Evolutionary conservation across 30 jellyfish, hydroid and myxozoan species (phyloP), one percentile per base, ranked within the genome.

Genomic region (Aurelia coerulea): DNA sequence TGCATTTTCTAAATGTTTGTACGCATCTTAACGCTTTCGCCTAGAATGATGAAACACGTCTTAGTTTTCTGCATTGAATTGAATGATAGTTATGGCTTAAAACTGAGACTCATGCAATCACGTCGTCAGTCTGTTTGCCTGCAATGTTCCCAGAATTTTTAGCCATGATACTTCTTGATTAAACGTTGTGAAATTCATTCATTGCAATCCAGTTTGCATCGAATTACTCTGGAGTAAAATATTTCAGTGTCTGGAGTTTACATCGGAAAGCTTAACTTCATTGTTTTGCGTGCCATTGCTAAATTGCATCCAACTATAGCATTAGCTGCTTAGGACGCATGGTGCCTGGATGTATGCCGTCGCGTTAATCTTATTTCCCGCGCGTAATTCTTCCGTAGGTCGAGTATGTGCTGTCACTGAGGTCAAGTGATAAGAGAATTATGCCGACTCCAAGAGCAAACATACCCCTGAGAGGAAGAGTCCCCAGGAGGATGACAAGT

Each of bases 361-460:
- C 69, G 64, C 62, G 49, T 9, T 79, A 64, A 46, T 79, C 81
- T 46, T 35, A 39, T 79, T 37, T 65, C 70, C 62, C 34, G 7
- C 53, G 31, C 60, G 2, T 73, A 41, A 73, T 84, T 66, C 83
- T 50, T 82, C 89, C 74, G 68, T 46, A 90, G 97, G 97, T 90
- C 46, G 87, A 82, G 85, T 90, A 90, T 51, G 86, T 65, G 12
- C 84, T 90, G 54, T 81, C 97, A 53, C 73, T 90, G 72, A 77
- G 78, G 31, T 78, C 94, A 46, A 90, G 97, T 63, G 89, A 90
- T 62, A 91, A 81, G 79, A 56, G 73, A 70, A 70, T 83, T 12
- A 90, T 90, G 97, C 89, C 91, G 63, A 46, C 83, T 12, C 97
- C 97, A 16, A 75, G 93, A 81, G 97, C 97, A 33, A 90, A 90